Conservation (phyloP, 1,140 invertebrate genomes). For the Drosophila paulistorum region DNA sequence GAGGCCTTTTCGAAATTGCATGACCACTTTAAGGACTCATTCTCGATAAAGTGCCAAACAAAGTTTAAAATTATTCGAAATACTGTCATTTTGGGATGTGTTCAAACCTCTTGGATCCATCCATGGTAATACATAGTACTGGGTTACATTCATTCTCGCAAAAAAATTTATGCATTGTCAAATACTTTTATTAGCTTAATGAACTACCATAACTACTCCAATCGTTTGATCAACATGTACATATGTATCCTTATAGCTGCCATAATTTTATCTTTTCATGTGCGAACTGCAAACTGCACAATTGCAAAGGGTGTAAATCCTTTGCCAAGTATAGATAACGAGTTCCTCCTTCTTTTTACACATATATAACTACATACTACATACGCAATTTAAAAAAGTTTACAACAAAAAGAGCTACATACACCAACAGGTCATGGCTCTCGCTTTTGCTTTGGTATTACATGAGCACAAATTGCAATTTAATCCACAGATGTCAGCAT, state of each 20-base stretch:
- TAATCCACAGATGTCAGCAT: conserved; percentile 83
- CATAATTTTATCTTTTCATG: neutral
- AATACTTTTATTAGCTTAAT: no score
- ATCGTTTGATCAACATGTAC: conserved; percentile 1
- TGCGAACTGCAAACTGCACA: neutral
- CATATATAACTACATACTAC: conserved; percentile 21
- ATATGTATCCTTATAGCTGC: neutral
- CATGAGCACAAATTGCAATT: conserved; percentile 83
- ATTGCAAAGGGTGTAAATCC: neutral
- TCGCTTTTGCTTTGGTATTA: conserved; percentile 67
- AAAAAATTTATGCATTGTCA: no score
- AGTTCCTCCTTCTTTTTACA: conserved; percentile 55
- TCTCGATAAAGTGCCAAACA: no score
- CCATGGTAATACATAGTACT: no score
- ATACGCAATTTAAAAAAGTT: conserved; percentile 67
- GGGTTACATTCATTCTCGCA: no score
- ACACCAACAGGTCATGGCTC: conserved; percentile 34
- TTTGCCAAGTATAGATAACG: conserved; percentile 34
- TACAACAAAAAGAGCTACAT: conserved; percentile 45
- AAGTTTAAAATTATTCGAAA: no score
- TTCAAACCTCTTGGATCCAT: no score
- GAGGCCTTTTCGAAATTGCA: no score
- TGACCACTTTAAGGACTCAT: no score
- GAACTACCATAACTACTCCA: neutral
- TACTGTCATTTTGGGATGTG: no score